Evolutionary conservation across 2,113 vertebrate genomes (phyloP).

Genomic region (Pollimyrus isidori): DNA sequence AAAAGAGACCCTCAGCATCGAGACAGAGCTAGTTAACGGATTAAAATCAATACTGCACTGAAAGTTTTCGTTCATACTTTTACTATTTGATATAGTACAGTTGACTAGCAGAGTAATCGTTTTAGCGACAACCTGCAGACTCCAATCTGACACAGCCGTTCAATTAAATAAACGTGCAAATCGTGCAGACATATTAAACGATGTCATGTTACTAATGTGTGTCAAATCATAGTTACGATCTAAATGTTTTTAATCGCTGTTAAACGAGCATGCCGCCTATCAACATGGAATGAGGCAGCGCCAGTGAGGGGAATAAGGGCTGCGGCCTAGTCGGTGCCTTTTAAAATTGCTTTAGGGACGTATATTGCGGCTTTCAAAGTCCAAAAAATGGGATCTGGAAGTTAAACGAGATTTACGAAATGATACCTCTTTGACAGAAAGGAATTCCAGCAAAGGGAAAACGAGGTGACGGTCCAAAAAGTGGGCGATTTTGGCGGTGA

Average conservation of each 20-base stretch:
- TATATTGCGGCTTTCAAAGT: neutral
- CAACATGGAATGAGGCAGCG: neutral
- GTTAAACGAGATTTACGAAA: neutral
- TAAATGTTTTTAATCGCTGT: neutral
- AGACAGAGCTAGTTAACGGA: neutral
- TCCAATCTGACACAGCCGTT: neutral
- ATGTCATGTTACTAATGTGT: neutral
- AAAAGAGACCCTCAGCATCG: neutral
- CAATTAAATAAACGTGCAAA: neutral
- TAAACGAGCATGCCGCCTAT: neutral
- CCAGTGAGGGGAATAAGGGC: neutral
- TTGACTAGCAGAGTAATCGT: neutral
- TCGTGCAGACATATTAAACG: neutral
- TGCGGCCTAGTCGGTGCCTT: neutral
- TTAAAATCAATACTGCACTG: neutral
- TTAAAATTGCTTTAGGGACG: neutral
- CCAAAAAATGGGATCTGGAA: neutral
- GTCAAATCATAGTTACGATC: neutral
- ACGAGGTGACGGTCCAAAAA: conserved; percentile 93
- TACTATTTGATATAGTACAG: neutral
- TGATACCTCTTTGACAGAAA: conserved; percentile 87
- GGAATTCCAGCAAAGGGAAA: conserved; percentile 87
- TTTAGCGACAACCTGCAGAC: neutral
- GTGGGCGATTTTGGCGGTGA: conserved; percentile 86
- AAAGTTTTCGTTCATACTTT: neutral